Base-by-base conservation (phyloP, 2,113 vertebrate genomes). In the Eclectus roratus region DNA sequence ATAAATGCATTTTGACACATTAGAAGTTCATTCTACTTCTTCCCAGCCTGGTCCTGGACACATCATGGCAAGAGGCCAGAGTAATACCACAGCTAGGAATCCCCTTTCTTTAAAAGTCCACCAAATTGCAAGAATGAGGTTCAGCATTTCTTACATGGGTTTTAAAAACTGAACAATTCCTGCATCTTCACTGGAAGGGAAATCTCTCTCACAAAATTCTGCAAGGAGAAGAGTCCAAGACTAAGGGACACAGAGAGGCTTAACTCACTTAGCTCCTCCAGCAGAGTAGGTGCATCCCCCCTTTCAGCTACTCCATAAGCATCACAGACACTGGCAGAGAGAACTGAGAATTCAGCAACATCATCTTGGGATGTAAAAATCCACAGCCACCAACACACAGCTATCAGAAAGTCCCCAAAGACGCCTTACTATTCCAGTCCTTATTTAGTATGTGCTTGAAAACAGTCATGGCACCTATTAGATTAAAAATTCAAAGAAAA, bases 21-120 rank as follows among this genome's bases (percentile, higher is more conserved):
- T 69, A 39, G 71, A 88, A 98, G 72, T 64, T 76, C 89, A 94
- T 92, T 96, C 89, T 89, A 65, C 65, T 97, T 96, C 86, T 95
- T 93, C 79, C 58, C 87, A 93, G 80, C 39, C 60, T 63, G 80
- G 15, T 20, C 64, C 74, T 90, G 61, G 74, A 15, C 24, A 37
- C 25, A 39, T 11, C 31, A 68, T 7, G 85, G 84, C 94, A 96
- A 85, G 65, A 82, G 64, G 88, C 73, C 93, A 92, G 78, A 91
- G 66, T 37, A 96, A 46, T 44, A 96, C 39, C 63, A 53, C 71
- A 96, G 91, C 61, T 43, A 84, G 79, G 81, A 85, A 90, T 49
- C 37, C 24, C 37, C 61, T 41, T 68, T 58, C 83, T 91, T 84
- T 70, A 24, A 4, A 88, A 95, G 61, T 65, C 28, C 13, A 83